Conservation (phyloP, 35 echinoderm and acorn worm species). For the Ptychodera flava region DNA sequence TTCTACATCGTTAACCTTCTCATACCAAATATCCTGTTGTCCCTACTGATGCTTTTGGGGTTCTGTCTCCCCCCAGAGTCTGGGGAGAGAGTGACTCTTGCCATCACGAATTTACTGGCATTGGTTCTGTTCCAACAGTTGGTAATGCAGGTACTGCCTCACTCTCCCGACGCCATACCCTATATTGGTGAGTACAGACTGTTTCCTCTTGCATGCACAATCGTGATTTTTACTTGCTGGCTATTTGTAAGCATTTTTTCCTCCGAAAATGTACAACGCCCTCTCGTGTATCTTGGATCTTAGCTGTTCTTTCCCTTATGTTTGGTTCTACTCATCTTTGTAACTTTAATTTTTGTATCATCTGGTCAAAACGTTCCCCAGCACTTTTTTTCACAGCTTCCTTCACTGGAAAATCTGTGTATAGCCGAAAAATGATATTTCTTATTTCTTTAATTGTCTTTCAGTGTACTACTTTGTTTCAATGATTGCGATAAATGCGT, state of each 20-base stretch:
- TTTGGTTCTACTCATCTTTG: not conserved
- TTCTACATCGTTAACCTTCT: conserved; percentile 79
- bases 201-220: not conserved
- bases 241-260: not conserved
- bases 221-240: not conserved
- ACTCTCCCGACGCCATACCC: conserved; percentile 61
- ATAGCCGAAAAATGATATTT: not conserved
- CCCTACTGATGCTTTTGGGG: conserved; percentile 60
- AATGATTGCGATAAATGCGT: not conserved
- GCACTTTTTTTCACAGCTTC: too few species aligned
- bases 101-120: conserved; percentile 79
- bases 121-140: conserved; percentile 90
- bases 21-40: conserved; percentile 57
- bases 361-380: not conserved
- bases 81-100: conserved; percentile 86
- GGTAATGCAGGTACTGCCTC: conserved; percentile 71
- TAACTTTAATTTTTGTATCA: not conserved
- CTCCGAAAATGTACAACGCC: not conserved
- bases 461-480: not conserved
- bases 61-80: conserved; percentile 88
- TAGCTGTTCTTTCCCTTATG: not conserved
- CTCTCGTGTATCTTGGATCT: too few species aligned
- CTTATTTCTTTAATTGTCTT: not conserved
- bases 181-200: conserved; percentile 51
- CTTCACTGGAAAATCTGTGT: too few species aligned